Percentiles rank a stretch among this genome's conserved stretches.
Conservation (phyloP, 2,888 invertebrate species). For the Pocota personata region DNA sequence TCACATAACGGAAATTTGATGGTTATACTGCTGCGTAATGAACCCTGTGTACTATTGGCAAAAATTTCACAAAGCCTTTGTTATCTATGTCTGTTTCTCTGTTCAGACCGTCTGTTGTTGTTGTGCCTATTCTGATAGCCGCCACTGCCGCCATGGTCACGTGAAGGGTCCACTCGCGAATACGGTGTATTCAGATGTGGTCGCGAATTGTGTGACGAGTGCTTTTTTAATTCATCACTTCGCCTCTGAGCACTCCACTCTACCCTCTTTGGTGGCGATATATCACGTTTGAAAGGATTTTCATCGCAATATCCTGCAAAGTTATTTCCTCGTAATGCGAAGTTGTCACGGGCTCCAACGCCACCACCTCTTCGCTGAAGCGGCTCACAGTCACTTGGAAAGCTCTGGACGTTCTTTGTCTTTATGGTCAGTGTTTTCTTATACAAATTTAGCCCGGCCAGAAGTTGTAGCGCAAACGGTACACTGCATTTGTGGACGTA, state of each 20-base stretch:
- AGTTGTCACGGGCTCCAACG: slow-evolving; percentile 9
- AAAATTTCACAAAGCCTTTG: not conserved
- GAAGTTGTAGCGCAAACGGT: slow-evolving; percentile 89
- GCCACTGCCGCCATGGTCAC: slow-evolving; percentile 76
- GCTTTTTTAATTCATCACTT: slow-evolving; percentile 67
- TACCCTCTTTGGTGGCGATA: slow-evolving; percentile 27
- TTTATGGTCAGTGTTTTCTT: slow-evolving; percentile 85
- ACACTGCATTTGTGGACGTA: slow-evolving; percentile 90
- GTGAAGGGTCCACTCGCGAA: slow-evolving; percentile 54
- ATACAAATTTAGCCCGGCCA: slow-evolving; percentile 88
- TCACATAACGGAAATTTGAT: slow-evolving; percentile 18
- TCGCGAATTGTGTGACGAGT: slow-evolving; percentile 69
- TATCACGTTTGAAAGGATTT: slow-evolving; percentile 49
- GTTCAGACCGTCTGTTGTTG: slow-evolving; percentile 77
- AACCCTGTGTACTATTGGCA: not conserved
- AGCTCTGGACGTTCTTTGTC: slow-evolving; percentile 6
- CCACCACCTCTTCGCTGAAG: slow-evolving; percentile 10
- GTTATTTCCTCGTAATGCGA: slow-evolving; percentile 29
- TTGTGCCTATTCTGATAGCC: slow-evolving; percentile 62
- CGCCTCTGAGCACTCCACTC: slow-evolving; percentile 48
- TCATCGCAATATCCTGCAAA: not conserved
- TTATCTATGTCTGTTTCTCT: slow-evolving; percentile 75
- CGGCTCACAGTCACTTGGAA: slow-evolving; percentile 33
- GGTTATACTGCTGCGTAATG: slow-evolving; percentile 14
- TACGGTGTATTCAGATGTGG: slow-evolving; percentile 72